These are phyloP conservation scores for Meloidogyne floridensis DNA, from an alignment of 1,140 invertebrate genomes.

Conservation along the genomic window DNA sequence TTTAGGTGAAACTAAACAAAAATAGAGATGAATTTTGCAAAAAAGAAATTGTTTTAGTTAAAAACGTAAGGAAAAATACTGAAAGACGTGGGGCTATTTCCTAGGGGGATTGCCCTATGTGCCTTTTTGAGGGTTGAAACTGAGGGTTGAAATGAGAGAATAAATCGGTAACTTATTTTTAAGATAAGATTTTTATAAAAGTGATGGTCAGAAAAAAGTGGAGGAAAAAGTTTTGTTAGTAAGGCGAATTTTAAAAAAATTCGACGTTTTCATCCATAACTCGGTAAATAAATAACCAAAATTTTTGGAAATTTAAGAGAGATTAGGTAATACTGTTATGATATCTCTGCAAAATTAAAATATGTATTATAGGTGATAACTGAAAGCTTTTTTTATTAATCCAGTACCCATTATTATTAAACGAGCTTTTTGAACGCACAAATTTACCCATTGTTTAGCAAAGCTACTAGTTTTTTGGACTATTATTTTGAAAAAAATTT, in stretches of 20 bases:
- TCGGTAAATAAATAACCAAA: background rate
- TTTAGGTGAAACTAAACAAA: background rate
- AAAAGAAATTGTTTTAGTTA: conserved; percentile 1
- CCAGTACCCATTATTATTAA: no score
- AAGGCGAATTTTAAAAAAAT: no score
- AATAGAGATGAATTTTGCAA: background rate
- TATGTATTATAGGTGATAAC: no score
- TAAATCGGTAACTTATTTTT: background rate
- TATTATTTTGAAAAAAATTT: no score
- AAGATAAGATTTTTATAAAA: conserved; percentile 1
- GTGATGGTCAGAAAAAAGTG: background rate
- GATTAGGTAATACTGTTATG: background rate
- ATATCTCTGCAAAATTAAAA: background rate
- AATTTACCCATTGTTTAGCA: no score
- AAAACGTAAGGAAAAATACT: background rate
- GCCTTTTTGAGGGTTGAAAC: background rate
- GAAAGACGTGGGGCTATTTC: background rate
- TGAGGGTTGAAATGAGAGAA: background rate
- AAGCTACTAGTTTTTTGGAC: no score
- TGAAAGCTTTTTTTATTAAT: no score
- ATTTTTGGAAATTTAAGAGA: background rate
- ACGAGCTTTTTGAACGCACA: no score
- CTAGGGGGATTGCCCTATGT: background rate
- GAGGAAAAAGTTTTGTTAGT: background rate
- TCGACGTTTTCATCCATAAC: background rate